Base-by-base conservation (phyloP, 2,888 invertebrate species). In the Clunio marinus region DNA sequence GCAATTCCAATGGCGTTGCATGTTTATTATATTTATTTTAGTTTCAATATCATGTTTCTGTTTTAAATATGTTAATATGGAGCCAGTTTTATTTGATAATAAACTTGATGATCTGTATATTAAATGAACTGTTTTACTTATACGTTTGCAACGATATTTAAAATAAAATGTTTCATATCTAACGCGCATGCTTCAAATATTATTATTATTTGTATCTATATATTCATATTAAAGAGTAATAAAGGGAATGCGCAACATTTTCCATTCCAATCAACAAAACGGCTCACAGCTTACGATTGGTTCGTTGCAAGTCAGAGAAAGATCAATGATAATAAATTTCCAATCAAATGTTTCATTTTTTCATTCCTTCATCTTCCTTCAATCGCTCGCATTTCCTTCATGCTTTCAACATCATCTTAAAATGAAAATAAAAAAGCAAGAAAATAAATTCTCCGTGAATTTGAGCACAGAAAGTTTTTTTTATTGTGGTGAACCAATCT, bases 281-380 rank as follows among this genome's bases (percentile, higher is more conserved):
- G 51, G 7, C 22, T 51, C n/a, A n/a, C n/a, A n/a, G n/a, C 7
- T 51, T 51, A n/a, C 41, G 41, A 51, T 51, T 51, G 51, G 51
- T 22, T 51, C 8, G 22, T 4, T 15, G 5, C 7, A 8, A n/a
- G 13, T 51, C n/a, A 13, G 35, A 13, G 10, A 7, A 28, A 65
- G 46, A 65, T 65, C 63, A 20, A 65, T 65, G 63, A 46, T 65
- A 65, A 65, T 60, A 13, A 60, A 60, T 20, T 60, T 60, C 27
- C 4, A 8, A 46, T 46, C n/a, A 41, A 41, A 20, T 17, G n/a
- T 45, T 45, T 7, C 15, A 22, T 4, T 10, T 27, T 58, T 58
- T 27, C 46, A 46, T n/a, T 15, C 58, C 58, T 10, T 24, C 58
- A 27, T 10, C 32, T 7, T 32, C 5, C 28, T 58, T 58, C n/a